These are phyloP conservation scores for Lymantria monacha DNA, from an alignment of 2,888 invertebrate genomes.

Conservation along the genomic window DNA sequence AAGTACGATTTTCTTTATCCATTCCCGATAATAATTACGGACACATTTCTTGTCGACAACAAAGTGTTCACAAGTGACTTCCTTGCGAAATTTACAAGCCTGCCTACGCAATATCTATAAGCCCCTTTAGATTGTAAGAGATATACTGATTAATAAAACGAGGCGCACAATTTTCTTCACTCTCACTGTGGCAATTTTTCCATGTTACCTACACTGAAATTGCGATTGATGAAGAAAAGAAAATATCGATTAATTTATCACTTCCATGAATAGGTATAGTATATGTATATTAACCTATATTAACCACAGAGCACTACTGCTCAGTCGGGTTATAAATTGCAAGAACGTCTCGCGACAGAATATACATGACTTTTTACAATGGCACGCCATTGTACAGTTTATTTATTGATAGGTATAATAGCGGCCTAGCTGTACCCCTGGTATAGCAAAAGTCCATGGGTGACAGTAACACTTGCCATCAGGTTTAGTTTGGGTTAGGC, in stretches of 20 bases:
- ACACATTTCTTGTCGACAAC: conserved; percentile 50
- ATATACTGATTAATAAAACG: too few relatives aligned
- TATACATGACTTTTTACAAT: too few relatives aligned
- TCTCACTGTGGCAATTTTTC: neutral
- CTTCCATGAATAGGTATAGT: conserved; percentile 27
- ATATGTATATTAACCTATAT: too few relatives aligned
- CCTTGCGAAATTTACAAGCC: conserved; percentile 39
- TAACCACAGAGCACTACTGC: too few relatives aligned
- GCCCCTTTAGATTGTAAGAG: neutral
- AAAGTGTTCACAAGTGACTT: conserved; percentile 39
- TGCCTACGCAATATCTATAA: conserved; percentile 35
- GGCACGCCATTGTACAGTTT: too few relatives aligned
- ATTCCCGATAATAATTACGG: conserved; percentile 28
- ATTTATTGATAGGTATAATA: too few relatives aligned
- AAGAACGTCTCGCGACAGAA: too few relatives aligned
- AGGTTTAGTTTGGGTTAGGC: too few relatives aligned
- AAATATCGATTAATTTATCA: conserved; percentile 38
- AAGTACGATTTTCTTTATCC: conserved; percentile 29
- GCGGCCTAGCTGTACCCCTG: too few relatives aligned
- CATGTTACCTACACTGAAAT: conserved; percentile 10
- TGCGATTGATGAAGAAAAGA: conserved; percentile 24
- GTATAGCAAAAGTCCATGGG: too few relatives aligned
- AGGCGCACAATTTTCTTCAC: neutral
- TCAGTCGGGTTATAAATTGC: too few relatives aligned
- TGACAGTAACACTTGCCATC: too few relatives aligned